Base-by-base conservation (phyloP, 2,888 invertebrate genomes). In the Capitulum mitella region DNA sequence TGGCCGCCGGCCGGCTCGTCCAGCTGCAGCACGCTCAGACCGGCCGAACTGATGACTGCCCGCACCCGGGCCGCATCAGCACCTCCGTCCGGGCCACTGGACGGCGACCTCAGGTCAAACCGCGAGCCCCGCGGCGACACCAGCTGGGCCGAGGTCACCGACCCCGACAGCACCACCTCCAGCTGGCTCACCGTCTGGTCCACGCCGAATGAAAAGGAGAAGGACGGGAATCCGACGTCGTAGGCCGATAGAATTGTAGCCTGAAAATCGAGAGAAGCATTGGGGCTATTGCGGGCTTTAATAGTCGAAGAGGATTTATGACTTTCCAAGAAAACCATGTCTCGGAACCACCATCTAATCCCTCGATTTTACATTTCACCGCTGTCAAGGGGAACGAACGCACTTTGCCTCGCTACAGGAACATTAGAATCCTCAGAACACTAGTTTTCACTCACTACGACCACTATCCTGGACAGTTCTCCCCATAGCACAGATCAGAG, bases 101-200 rank as follows among this genome's bases (percentile, higher is more conserved):
- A 10, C 26, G 37, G 22, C 14, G 70, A 37, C 70, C 22, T 16
- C 19, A 70, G 70, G 70, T 70, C 37, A 16, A 37, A 37, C 12
- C 70, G 70, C 22, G 12, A 2, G 22, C 70, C 70, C 16, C 32
- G 29, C 10, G 70, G 70, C 22, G 37, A 37, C 3, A 26, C 26
- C 37, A 70, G 70, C 70, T 37, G 70, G 16, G 34, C 70, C 37
- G 37, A 37, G 29, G n/a, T 29, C 37, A 70, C 70, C 37, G 19
- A 5, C 6, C 70, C 70, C 19, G 70, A 37, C 70, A 70, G 16
- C 37, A 19, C 14, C 22, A 70, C 70, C 70, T 70, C 70, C 70
- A 70, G 26, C 70, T 70, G 70, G 22, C 22, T 22, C 37, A 70
- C 70, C 19, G 70, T 70, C 70, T 70, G 37, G 37, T 70, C 70